phyloP scores from a whole-genome alignment of 1,140 invertebrate genomes.

The Eurosta solidaginis region DNA sequence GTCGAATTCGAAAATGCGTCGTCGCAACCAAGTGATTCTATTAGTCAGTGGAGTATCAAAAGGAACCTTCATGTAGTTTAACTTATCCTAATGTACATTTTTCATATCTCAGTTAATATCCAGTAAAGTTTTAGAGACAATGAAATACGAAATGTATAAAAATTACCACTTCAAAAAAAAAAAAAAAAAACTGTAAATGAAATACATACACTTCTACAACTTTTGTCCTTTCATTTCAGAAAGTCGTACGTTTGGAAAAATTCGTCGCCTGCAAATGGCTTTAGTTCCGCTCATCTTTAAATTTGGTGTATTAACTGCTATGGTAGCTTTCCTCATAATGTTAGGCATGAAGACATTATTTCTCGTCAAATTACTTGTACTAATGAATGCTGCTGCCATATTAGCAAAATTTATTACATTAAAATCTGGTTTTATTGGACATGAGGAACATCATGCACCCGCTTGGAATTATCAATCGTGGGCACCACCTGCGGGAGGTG shows the following conservation, averaged over 20 bases:
- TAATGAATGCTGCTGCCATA: constrained; percentile 54
- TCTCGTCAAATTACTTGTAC: constrained; percentile 57
- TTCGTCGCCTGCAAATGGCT: constrained; percentile 59
- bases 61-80: too few relatives aligned
- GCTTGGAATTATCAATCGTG: constrained; percentile 48
- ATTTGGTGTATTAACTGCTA: constrained; percentile 62
- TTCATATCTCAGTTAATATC: too few relatives aligned
- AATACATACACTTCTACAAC: too few relatives aligned
- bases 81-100: too few relatives aligned
- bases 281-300: constrained; percentile 63
- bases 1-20: too few relatives aligned
- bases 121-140: too few relatives aligned
- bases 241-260: constrained; percentile 58
- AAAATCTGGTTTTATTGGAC: constrained; percentile 44
- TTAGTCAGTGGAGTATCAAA: too few relatives aligned
- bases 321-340: constrained; percentile 59
- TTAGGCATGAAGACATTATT: constrained; percentile 61
- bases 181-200: too few relatives aligned
- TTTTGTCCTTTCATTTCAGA: constrained; percentile 34
- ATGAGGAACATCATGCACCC: constrained; percentile 44
- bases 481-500: constrained; percentile 45
- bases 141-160: too few relatives aligned
- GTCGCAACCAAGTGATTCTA: too few relatives aligned
- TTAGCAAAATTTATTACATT: constrained; percentile 52
- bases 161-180: too few relatives aligned